phyloP scores from a whole-genome alignment of 2,113 vertebrate species.

The Turdus rufiventris region DNA sequence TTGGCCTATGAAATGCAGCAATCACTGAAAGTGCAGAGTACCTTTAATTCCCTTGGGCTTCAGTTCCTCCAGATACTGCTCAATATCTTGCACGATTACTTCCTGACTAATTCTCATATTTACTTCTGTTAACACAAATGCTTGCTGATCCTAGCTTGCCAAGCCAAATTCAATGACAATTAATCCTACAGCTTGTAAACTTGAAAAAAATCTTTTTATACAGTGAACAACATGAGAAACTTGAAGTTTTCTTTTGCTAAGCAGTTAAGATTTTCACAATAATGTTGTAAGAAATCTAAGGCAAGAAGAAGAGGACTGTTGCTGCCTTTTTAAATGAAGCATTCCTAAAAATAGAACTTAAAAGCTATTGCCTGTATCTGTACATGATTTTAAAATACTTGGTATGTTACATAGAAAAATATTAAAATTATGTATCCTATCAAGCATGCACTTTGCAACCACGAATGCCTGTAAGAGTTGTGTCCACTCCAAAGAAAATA shows the following conservation, averaged over 20 bases:
- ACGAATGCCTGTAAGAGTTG: neutral
- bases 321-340: neutral
- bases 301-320: neutral
- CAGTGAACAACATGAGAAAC: neutral
- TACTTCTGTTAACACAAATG: neutral
- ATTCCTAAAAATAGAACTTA: neutral
- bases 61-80: neutral
- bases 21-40: neutral
- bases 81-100: neutral
- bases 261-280: neutral
- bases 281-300: neutral
- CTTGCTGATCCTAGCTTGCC: neutral
- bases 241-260: neutral
- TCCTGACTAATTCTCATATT: neutral
- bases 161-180: neutral
- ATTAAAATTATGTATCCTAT: neutral
- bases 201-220: neutral
- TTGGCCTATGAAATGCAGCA: neutral
- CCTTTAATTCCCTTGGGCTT: neutral
- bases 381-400: neutral
- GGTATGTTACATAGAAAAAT: neutral
- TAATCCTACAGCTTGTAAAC: neutral
- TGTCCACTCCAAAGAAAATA: conserved; percentile 48
- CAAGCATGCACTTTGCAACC: neutral
- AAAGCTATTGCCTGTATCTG: neutral